Evolutionary conservation across 2,888 invertebrate genomes (phyloP), one percentile per base, ranked within the genome.

Genomic region (Hedychridium roseum): DNA sequence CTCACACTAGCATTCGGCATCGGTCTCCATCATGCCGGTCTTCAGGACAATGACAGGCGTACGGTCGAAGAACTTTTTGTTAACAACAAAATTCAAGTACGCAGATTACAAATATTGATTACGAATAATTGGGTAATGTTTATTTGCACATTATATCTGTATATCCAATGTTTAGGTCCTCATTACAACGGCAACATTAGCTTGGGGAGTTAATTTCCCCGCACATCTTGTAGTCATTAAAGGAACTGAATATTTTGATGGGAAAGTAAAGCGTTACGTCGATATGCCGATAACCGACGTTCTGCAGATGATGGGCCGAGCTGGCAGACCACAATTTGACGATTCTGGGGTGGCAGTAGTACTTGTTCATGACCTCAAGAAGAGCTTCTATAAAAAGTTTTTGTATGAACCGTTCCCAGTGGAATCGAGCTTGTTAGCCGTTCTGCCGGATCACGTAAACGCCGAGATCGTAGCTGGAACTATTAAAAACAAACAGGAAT

Each of bases 281-380:
- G 99, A 99, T 74, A 99, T 99, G 91, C 99, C 99, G 0, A 97
- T 99, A 38, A 99, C 99, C 1, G 98, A 99, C 81, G 97, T 99
- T 0, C 82, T 99, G 46, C 99, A 99, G 81, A 99, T 99, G 99
- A 98, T 99, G 91, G 99, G 99, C 1, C 85, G 99, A 45, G 99
- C 99, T 46, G 99, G 99, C 0, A 84, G 99, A 42, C 99, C 99
- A 0, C 93, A 99, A 82, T 99, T 89, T 73, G 99, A 98, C 80
- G 91, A 91, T 67, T 90, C 92, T 65, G 99, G 93, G 0, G 88
- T 92, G 1, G 92, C 92, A 0, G 91, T 92, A 3, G 91, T 93
- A 1, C 80, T 92, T 57, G 92, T 99, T 0, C 98, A 99, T 71
- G 98, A 99, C 70, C 87, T 92, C 35, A 98, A 98, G 81, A 99